Evolutionary conservation across 2,888 invertebrate genomes (phyloP).

Genomic region (Aphidius colemani): DNA sequence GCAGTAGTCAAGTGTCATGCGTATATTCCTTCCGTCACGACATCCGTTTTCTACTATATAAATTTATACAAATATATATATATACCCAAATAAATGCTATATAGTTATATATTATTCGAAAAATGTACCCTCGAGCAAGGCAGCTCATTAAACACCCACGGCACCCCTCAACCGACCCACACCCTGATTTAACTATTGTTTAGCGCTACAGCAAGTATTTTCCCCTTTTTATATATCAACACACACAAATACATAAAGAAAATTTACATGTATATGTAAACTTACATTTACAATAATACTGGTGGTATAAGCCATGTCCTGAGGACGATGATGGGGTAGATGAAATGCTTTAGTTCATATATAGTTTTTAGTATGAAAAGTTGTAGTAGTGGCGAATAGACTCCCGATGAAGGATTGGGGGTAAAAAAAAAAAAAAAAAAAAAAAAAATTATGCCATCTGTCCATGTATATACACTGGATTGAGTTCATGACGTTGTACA

Average conservation of each 20-base stretch:
- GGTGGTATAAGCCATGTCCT: too few relatives aligned
- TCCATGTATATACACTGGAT: slow-evolving; percentile 42
- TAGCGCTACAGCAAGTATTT: slow-evolving; percentile 35
- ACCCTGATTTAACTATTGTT: slow-evolving; percentile 58
- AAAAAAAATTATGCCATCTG: slow-evolving; percentile 48
- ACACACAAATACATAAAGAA: slow-evolving; percentile 15
- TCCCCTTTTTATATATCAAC: slow-evolving; percentile 12
- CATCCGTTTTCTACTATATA: slow-evolving; percentile 23
- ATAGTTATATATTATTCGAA: slow-evolving; percentile 22
- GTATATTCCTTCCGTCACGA: slow-evolving; percentile 31
- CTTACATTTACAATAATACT: too few relatives aligned
- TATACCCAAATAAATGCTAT: slow-evolving; percentile 6
- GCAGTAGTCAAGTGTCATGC: slow-evolving; percentile 48
- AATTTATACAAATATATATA: slow-evolving; percentile 27
- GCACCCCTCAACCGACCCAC: slow-evolving; percentile 49
- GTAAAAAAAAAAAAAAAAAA: slow-evolving; percentile 26
- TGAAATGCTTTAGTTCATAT: too few relatives aligned
- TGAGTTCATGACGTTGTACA: slow-evolving; percentile 26
- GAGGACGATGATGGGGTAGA: slow-evolving; percentile 17
- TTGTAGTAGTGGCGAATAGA: slow-evolving; percentile 32
- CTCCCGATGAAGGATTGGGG: slow-evolving; percentile 41
- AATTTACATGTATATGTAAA: slow-evolving; percentile 22
- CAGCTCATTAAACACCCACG: slow-evolving; percentile 60
- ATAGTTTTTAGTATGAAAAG: not conserved
- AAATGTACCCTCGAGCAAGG: slow-evolving; percentile 38